Percentiles rank a stretch among this genome's conserved stretches.
These are phyloP conservation scores for Gymnogyps californianus DNA, from an alignment of 2,113 vertebrate species.

Conservation along the genomic window DNA sequence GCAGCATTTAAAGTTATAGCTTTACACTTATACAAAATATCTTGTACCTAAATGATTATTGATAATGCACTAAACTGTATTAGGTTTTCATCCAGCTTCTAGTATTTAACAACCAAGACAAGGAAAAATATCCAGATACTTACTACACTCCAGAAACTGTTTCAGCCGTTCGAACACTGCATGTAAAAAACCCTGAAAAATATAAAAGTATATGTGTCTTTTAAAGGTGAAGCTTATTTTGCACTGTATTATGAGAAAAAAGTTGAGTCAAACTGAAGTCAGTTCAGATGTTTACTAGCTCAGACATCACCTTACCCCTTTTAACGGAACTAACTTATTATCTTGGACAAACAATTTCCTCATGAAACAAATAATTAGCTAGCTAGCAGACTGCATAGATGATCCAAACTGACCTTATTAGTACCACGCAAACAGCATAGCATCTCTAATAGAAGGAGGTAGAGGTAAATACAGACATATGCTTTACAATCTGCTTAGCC, in stretches of 20 bases:
- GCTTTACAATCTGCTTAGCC: background rate
- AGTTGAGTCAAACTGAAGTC: background rate
- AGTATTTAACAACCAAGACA: background rate
- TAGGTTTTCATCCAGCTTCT: background rate
- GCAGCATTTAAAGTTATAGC: background rate
- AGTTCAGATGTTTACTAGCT: background rate
- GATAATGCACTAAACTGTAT: background rate
- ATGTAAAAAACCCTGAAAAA: slow-evolving; percentile 88
- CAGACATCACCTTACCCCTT: background rate
- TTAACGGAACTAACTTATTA: background rate
- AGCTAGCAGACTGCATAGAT: background rate
- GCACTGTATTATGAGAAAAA: background rate
- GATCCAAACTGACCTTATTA: background rate
- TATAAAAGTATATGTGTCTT: background rate
- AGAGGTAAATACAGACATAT: background rate
- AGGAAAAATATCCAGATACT: slow-evolving; percentile 68
- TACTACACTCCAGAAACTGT: slow-evolving; percentile 95
- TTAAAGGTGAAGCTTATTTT: background rate
- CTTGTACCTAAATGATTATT: background rate
- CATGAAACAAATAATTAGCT: background rate
- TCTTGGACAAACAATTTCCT: background rate
- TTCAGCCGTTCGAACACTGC: slow-evolving; percentile 90
- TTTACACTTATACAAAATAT: background rate
- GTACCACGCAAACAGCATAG: background rate
- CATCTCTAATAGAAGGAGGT: background rate